These are phyloP conservation scores for Antechinus stuartii DNA, from an alignment of 2,113 vertebrate genomes.

Conservation along the genomic window DNA sequence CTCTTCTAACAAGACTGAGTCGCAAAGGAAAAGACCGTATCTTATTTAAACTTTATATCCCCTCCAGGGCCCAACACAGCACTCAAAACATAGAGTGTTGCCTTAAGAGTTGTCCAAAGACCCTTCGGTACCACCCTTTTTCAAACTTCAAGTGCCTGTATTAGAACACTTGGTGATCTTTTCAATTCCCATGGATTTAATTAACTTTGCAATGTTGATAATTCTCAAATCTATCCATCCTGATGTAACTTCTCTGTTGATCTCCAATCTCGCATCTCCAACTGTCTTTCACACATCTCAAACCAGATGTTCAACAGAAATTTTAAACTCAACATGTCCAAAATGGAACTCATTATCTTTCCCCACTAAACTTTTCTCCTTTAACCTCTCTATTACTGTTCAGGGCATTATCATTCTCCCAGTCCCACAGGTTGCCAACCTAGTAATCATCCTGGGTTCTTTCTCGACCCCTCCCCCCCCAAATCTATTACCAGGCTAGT, in stretches of 20 bases:
- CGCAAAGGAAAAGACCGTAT: neutral
- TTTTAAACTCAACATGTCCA: neutral
- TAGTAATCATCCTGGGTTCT: neutral
- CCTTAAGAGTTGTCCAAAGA: neutral
- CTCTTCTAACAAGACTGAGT: neutral
- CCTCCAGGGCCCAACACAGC: neutral
- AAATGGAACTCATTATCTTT: neutral
- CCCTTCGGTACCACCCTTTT: neutral
- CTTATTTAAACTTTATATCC: neutral
- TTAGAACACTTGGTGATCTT: neutral
- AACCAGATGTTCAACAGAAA: neutral
- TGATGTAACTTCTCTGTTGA: neutral
- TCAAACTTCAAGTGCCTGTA: neutral
- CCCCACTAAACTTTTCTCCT: neutral
- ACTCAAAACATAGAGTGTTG: neutral
- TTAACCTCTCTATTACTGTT: neutral
- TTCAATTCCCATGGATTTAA: neutral
- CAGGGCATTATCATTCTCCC: neutral
- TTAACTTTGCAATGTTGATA: neutral
- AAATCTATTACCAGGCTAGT: neutral
- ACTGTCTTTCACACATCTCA: neutral
- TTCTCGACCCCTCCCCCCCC: neutral
- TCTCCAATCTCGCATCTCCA: neutral
- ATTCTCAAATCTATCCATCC: neutral
- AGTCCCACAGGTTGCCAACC: neutral